Percentiles rank a stretch among this genome's conserved stretches.
These are phyloP conservation scores for Platycercus adscitus DNA, from an alignment of 2,113 vertebrate genomes.

Conservation along the genomic window DNA sequence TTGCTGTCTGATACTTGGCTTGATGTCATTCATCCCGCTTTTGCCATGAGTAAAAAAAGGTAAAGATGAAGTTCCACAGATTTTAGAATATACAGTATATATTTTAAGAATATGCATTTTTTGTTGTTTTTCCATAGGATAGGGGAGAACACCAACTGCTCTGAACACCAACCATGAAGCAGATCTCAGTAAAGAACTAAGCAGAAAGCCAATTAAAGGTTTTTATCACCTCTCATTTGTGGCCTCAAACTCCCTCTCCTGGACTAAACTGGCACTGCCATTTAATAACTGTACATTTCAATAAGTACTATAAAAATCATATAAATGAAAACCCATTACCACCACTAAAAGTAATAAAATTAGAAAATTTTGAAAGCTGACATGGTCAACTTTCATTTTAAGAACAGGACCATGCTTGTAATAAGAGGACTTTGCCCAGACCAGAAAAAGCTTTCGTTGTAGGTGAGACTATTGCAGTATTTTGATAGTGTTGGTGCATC, in stretches of 20 bases:
- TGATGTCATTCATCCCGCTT: not conserved
- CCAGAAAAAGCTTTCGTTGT: not conserved
- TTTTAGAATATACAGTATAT: not conserved
- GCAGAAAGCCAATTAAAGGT: not conserved
- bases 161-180: not conserved
- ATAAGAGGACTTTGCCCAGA: not conserved
- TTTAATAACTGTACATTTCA: not conserved
- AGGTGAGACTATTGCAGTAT: not conserved
- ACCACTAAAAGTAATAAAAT: not conserved
- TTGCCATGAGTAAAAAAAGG: not conserved
- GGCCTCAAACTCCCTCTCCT: slow-evolving; percentile 37
- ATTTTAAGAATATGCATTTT: not conserved
- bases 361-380: not conserved
- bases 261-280: slow-evolving; percentile 1
- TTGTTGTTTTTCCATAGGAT: not conserved
- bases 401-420: not conserved
- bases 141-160: not conserved
- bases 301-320: not conserved
- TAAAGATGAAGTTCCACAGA: not conserved
- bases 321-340: not conserved
- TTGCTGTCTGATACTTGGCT: not conserved
- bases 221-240: not conserved
- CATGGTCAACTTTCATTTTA: not conserved
- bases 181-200: not conserved
- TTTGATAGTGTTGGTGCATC: not conserved